phyloP scores from a whole-genome alignment of 2,888 invertebrate species.

The Linnaemya tessellans region DNA sequence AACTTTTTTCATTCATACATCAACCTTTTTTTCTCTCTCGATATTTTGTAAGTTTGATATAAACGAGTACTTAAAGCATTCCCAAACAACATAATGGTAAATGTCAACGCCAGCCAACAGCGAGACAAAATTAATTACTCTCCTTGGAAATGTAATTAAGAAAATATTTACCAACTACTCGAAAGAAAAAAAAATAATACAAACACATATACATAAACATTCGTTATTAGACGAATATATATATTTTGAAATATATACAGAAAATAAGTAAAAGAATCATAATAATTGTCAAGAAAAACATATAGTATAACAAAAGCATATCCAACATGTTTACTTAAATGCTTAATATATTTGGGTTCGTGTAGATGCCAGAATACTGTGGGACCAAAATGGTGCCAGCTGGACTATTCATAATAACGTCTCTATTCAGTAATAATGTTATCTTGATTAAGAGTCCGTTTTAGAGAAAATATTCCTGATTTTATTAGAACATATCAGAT shows the following conservation, averaged over 20 bases:
- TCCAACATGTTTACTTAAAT: conserved; percentile 25
- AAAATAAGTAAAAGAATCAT: conserved; percentile 57
- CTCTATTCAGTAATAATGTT: too few species aligned
- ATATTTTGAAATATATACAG: not conserved
- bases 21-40: conserved; percentile 5
- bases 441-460: too few species aligned
- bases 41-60: conserved; percentile 41
- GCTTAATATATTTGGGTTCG: conserved; percentile 2
- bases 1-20: conserved; percentile 53
- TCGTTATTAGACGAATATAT: not conserved
- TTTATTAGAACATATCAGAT: too few species aligned
- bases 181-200: conserved; percentile 13
- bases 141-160: conserved; percentile 82
- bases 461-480: too few species aligned
- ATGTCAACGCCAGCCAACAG: conserved; percentile 80
- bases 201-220: conserved; percentile 6
- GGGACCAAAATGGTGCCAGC: not conserved
- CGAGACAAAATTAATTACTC: conserved; percentile 83
- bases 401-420: too few species aligned
- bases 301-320: conserved; percentile 42
- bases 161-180: conserved; percentile 80
- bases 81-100: conserved; percentile 73
- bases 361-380: conserved; percentile 12
- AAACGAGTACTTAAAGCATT: conserved; percentile 51
- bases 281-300: conserved; percentile 69